phyloP scores from a whole-genome alignment of 2,113 vertebrate genomes.

The Charadrius vociferus region DNA sequence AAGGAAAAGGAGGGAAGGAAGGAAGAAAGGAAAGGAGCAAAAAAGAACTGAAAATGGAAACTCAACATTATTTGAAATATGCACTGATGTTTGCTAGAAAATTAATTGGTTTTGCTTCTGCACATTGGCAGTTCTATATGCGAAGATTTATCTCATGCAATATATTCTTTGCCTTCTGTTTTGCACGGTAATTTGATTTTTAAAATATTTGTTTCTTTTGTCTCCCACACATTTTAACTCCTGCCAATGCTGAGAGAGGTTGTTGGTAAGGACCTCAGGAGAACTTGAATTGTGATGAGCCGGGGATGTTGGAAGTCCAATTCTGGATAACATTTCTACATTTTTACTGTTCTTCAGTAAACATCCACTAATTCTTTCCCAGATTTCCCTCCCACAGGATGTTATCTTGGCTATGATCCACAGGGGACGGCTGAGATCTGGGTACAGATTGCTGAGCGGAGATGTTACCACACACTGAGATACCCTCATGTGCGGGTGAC shows the following conservation, averaged over 20 bases:
- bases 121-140: background rate
- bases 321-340: background rate
- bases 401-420: background rate
- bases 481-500: background rate
- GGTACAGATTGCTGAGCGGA: background rate
- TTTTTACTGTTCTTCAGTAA: background rate
- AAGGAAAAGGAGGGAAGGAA: background rate
- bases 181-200: background rate
- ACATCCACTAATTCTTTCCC: background rate
- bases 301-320: background rate
- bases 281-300: background rate
- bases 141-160: background rate
- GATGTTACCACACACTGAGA: background rate
- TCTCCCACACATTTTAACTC: background rate
- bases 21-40: background rate
- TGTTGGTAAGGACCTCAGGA: background rate
- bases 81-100: background rate
- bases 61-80: background rate
- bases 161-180: background rate
- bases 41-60: background rate
- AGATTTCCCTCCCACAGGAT: background rate
- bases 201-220: background rate
- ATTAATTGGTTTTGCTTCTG: background rate
- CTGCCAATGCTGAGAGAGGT: background rate
- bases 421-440: background rate